Conservation (phyloP, 2,797 vertebrate genomes). For the Hypotaenidia philippensis region DNA sequence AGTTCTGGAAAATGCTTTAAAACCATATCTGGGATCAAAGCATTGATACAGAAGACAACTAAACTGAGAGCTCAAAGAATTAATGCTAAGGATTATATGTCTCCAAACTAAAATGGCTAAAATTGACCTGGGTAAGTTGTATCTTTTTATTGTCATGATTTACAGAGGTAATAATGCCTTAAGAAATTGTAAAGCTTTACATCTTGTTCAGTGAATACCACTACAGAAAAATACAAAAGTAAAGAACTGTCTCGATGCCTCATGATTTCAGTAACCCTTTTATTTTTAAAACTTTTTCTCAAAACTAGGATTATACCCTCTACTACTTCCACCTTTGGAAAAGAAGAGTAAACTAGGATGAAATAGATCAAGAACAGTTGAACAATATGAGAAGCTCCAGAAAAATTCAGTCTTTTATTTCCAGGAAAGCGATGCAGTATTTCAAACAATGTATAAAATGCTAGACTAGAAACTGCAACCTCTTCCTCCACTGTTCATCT, state of each 20-base stretch:
- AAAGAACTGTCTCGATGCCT: background rate
- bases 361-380: background rate
- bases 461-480: background rate
- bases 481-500: background rate
- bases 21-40: background rate
- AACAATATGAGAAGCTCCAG: background rate
- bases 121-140: background rate
- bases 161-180: background rate
- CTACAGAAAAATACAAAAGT: background rate
- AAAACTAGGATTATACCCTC: background rate
- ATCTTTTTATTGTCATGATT: background rate
- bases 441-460: background rate
- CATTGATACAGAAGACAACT: background rate
- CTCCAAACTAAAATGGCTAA: background rate
- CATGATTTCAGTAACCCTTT: background rate
- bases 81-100: background rate
- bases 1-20: background rate
- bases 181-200: background rate
- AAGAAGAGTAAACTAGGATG: background rate
- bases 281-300: background rate
- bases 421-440: background rate
- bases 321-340: background rate
- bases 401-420: background rate
- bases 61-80: background rate
- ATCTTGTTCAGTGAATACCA: background rate